A percentile compares a stretch with the other conserved stretches of the same genome.
These are phyloP conservation scores for Furcifer pardalis DNA, from an alignment of 2,797 vertebrate genomes.

Conservation along the genomic window DNA sequence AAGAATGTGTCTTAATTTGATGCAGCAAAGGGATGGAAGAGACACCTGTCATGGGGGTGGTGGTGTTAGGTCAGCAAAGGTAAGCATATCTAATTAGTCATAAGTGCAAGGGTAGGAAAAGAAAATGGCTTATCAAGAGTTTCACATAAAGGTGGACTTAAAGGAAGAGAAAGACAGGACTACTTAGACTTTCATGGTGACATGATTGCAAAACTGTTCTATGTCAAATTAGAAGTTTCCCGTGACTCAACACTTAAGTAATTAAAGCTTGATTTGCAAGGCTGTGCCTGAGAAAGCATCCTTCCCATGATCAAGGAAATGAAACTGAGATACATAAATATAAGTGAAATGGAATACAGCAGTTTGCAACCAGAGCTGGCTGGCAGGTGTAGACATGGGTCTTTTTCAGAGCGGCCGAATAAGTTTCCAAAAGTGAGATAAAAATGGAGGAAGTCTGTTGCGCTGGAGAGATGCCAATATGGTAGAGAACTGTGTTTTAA, in stretches of 20 bases:
- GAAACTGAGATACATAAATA: neutral
- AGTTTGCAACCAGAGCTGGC: neutral
- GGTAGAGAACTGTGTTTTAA: neutral
- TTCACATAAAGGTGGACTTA: neutral
- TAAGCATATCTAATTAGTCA: too few species aligned
- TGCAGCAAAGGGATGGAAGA: too few species aligned
- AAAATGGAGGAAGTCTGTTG: neutral
- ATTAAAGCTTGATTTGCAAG: slow-evolving; percentile 35
- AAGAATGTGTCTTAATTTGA: neutral
- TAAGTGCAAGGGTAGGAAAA: neutral
- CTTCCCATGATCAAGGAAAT: neutral
- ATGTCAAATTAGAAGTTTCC: neutral
- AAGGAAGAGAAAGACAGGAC: neutral
- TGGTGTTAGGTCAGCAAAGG: neutral
- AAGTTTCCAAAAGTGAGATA: neutral
- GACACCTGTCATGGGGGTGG: too few species aligned
- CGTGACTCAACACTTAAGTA: neutral
- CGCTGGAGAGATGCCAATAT: neutral
- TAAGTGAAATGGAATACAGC: slow-evolving; percentile 14
- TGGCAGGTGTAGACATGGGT: neutral
- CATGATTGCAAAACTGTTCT: neutral
- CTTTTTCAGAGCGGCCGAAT: neutral
- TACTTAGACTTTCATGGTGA: neutral
- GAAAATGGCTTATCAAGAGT: neutral
- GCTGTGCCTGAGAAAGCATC: slow-evolving; percentile 41